A percentile compares a stretch with the other conserved stretches of the same genome.
phyloP scores from a whole-genome alignment of 2,113 vertebrate species.

The Aptenodytes patagonicus region DNA sequence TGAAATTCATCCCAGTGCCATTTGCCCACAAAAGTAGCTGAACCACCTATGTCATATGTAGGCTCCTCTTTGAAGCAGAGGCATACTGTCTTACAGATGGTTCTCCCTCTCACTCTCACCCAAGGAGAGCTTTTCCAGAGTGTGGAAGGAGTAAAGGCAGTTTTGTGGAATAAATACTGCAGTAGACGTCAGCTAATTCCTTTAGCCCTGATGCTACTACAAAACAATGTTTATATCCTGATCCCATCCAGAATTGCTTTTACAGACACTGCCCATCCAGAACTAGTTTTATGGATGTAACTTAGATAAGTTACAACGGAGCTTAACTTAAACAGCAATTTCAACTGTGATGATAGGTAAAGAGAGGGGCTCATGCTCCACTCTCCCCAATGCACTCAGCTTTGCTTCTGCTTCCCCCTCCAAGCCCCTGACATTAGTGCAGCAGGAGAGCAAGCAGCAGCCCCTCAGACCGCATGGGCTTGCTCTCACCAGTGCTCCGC shows the following conservation, averaged over 20 bases:
- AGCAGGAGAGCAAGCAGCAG: neutral
- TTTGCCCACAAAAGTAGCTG: neutral
- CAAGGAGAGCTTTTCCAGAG: neutral
- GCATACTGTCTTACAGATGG: neutral
- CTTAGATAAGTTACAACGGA: neutral
- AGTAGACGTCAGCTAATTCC: neutral
- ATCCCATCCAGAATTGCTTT: neutral
- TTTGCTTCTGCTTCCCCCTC: neutral
- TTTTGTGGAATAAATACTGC: neutral
- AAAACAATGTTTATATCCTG: neutral
- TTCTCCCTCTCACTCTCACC: neutral
- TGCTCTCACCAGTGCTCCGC: neutral
- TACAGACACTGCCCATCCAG: neutral
- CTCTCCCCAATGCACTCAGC: neutral
- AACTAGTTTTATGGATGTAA: neutral
- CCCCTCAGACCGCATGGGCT: rapidly evolving
- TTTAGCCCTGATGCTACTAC: neutral
- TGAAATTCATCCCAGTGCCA: neutral
- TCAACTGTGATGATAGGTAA: neutral
- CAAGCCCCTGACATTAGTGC: rapidly evolving
- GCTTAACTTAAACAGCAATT: neutral
- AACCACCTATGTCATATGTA: rapidly evolving
- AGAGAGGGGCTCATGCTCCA: neutral
- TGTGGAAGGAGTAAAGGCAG: neutral
- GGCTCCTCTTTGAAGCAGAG: neutral